Base-by-base conservation (phyloP, 2,888 invertebrate species). In the Drosophila aldrichi region DNA sequence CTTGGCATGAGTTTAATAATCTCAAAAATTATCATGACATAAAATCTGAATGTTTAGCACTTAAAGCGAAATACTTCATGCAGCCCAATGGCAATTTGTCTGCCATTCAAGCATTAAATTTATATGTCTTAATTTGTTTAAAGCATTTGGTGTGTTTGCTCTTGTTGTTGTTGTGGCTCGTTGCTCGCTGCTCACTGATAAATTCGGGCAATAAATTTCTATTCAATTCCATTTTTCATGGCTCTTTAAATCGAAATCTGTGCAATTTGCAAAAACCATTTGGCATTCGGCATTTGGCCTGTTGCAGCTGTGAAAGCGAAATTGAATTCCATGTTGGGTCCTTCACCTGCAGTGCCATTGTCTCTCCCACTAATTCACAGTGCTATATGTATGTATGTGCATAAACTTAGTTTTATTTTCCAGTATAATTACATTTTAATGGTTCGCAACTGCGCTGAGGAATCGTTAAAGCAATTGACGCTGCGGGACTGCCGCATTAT, bases 391-490 rank as follows among this genome's bases (percentile, higher is more conserved):
- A 29, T 8, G 29, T 29, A 2, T 34, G 34, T 20, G 51, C n/a
- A n/a, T 38, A 29, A 64, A 54, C 4, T 36, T 10, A 29, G 63
- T 66, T 77, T 61, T 65, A 48, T 54, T 54, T 60, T 61, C 20
- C 36, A 70, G 29, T 16, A 41, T 64, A 73, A 77, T 76, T 77
- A 62, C 68, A 61, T 58, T 65, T 82, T 74, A 82, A 81, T 67
- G 74, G 34, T 52, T 61, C 48, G 44, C 63, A 54, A 57, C 34
- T 46, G 46, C 48, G 25, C 58, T 46, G 54, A 44, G 32, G 55
- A n/a, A 70, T 69, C 67, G 63, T 82, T 77, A 43, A 66, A 52
- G 29, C 70, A 79, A 82, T 80, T 77, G 74, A 49, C 82, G 70
- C 77, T 51, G 66, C 58, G 75, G 79, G 84, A 65, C 20, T n/a